A percentile compares a stretch with the other conserved stretches of the same genome.
Evolutionary conservation across 1,140 invertebrate species (phyloP).

Genomic region (Trichonephila inaurata): DNA sequence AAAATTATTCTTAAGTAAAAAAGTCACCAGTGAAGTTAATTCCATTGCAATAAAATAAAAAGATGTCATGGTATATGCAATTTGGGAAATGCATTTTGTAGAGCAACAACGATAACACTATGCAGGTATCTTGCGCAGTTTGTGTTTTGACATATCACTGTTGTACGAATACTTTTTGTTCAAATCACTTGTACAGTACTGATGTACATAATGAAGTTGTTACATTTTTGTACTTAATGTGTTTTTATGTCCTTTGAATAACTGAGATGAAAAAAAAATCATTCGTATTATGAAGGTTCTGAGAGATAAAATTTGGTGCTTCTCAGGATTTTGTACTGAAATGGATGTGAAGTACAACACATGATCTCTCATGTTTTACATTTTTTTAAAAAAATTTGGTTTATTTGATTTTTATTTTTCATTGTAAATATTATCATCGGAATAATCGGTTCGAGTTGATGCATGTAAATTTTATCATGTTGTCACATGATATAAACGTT

Average conservation of each 20-base stretch:
- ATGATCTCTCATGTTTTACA: neutral
- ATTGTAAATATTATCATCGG: too few relatives aligned
- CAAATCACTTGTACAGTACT: conserved; percentile 65
- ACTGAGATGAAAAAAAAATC: conserved; percentile 31
- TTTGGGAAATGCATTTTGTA: conserved; percentile 17
- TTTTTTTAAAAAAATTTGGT: too few relatives aligned
- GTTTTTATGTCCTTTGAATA: conserved; percentile 69
- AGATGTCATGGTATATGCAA: conserved; percentile 24
- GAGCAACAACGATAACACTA: conserved; percentile 53
- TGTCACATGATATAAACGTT: too few relatives aligned
- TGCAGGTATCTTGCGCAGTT: conserved; percentile 46
- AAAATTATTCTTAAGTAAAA: neutral
- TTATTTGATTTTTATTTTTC: too few relatives aligned
- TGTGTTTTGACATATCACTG: conserved; percentile 72
- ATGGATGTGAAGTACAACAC: neutral
- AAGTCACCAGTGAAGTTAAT: neutral
- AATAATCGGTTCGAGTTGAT: neutral
- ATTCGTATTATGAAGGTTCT: conserved; percentile 50
- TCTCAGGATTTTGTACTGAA: conserved; percentile 57
- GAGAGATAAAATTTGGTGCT: conserved; percentile 57
- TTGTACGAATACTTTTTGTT: conserved; percentile 55
- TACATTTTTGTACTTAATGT: conserved; percentile 76
- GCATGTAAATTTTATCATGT: too few relatives aligned
- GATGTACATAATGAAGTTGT: conserved; percentile 69
- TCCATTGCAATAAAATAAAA: conserved; percentile 34